Percentiles rank a stretch among this genome's conserved stretches.
Conservation (phyloP, 2,797 vertebrate species). For the Platyrinchus mystaceus region DNA sequence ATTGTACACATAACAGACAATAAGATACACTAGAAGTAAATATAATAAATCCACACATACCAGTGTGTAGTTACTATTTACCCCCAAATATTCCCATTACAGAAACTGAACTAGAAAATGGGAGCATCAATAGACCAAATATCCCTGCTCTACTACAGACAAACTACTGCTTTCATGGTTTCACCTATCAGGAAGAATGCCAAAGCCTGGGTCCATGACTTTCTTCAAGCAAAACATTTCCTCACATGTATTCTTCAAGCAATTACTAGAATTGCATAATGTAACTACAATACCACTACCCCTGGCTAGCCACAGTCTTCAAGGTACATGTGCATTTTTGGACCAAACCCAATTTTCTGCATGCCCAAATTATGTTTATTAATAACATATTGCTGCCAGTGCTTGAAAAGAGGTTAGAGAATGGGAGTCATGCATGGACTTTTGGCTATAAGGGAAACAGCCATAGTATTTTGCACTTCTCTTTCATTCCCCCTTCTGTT, state of each 20-base stretch:
- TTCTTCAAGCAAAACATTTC: constrained; percentile 7
- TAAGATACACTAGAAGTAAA: neutral
- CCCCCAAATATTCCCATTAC: neutral
- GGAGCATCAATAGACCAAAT: neutral
- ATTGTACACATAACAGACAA: neutral
- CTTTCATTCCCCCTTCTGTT: neutral
- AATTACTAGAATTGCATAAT: neutral
- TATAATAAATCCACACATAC: neutral
- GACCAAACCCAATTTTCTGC: neutral
- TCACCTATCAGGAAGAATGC: neutral
- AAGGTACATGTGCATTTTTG: neutral
- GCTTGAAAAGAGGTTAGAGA: neutral
- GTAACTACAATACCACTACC: neutral
- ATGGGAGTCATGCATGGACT: neutral
- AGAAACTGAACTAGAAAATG: neutral
- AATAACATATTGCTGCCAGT: neutral
- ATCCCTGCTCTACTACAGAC: neutral
- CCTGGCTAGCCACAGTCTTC: neutral
- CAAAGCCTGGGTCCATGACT: neutral
- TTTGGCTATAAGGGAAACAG: neutral
- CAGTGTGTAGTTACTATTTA: neutral
- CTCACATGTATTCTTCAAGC: neutral
- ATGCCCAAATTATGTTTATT: neutral
- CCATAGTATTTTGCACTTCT: neutral
- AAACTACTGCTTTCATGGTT: neutral